Conservation (phyloP, 2,113 vertebrate genomes). For the Glaucomys volans region DNA sequence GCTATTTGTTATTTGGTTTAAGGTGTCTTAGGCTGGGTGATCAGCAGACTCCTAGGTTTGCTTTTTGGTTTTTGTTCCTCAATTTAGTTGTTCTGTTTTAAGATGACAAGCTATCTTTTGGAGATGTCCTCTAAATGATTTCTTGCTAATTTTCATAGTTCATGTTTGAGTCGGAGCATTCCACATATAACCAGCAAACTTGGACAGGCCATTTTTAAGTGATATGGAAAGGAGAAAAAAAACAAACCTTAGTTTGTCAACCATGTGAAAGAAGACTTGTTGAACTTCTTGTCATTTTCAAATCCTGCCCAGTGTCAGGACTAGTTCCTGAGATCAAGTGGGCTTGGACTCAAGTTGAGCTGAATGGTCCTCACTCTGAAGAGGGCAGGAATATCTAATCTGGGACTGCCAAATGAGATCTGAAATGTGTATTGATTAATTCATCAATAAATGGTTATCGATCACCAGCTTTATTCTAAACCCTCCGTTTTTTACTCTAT, state of each 20-base stretch:
- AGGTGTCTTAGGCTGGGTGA: not conserved
- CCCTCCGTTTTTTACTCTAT: no score
- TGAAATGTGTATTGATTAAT: no score
- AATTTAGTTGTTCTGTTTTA: conserved; percentile 10
- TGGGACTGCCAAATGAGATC: no score
- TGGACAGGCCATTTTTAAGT: not conserved
- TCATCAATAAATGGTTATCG: no score
- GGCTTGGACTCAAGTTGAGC: not conserved
- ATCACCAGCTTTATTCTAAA: no score
- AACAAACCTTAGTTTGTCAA: not conserved
- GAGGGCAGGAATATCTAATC: no score
- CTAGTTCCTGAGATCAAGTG: not conserved
- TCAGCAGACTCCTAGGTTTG: not conserved
- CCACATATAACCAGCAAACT: not conserved
- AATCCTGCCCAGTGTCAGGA: not conserved
- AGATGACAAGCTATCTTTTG: not conserved
- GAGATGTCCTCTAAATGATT: not conserved
- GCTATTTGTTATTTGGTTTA: not conserved
- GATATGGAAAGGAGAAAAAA: not conserved
- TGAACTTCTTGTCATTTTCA: not conserved
- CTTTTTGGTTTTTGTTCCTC: not conserved
- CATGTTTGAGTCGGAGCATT: not conserved
- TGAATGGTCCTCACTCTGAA: not conserved
- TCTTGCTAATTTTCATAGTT: not conserved
- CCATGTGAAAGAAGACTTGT: not conserved